Base-by-base conservation (phyloP, 2,888 invertebrate species). In the Teleiodes luculella region DNA sequence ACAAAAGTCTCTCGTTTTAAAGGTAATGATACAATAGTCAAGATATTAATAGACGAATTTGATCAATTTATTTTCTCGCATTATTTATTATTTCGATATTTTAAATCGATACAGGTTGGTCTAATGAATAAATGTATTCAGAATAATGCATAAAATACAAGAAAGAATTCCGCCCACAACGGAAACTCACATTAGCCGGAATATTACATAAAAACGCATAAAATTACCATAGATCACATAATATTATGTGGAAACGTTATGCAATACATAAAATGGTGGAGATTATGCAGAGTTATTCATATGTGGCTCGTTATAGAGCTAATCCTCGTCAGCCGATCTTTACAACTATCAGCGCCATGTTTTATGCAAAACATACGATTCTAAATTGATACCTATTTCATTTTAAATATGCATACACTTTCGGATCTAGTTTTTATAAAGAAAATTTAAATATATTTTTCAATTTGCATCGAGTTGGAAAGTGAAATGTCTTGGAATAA, bases 211-310 rank as follows among this genome's bases (percentile, higher is more conserved):
- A 43, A 43, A 43, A 20, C 7, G 28, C n/a, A 43, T 43, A 43
- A 43, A 41, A 43, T 43, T 43, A 43, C 8, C 28, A 43, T 28
- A 43, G n/a, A 43, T 43, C 43, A 43, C 43, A 43, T 43, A 43
- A 28, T 43, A 43, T 28, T 20, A 33, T 33, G 33, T 33, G n/a
- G 28, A 43, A 43, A 37, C 6, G 8, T 43, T 43, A 43, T 24
- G 43, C 43, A 43, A 43, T 43, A 43, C 43, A 10, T n/a, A 7
- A n/a, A 3, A 28, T 43, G 6, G 20, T 20, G 2, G 28, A 11
- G 20, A 41, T 20, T 43, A 43, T 43, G 43, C 14, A 43, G 24
- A 43, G 24, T 43, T 43, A 43, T 43, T 43, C 43, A 43, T 43
- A 43, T 43, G 43, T 24, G 24, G 3, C 24, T 24, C 24, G 24